Evolutionary conservation across 2,888 invertebrate species (phyloP).

Genomic region (Neoscelio sp.): DNA sequence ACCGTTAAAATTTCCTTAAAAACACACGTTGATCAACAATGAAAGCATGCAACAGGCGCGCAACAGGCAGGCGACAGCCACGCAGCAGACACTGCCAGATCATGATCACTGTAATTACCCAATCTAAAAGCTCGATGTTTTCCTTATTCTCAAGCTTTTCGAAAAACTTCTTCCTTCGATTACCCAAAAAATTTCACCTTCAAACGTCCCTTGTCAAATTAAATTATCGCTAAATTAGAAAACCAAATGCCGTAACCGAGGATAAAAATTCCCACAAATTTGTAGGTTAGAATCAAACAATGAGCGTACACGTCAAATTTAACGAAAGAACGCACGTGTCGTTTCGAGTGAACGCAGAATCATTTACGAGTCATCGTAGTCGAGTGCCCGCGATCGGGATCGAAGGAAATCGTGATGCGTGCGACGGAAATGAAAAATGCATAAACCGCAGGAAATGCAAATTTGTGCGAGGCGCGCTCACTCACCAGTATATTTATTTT

Average conservation of each 20-base stretch:
- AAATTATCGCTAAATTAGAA: no score
- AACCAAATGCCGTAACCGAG: no score
- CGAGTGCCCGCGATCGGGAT: no score
- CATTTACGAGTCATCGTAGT: no score
- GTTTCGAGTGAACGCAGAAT: conserved; percentile 29
- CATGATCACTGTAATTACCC: conserved; percentile 47
- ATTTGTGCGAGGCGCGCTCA: no score
- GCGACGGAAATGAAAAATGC: neutral
- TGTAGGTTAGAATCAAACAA: conserved; percentile 44
- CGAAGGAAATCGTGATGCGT: no score
- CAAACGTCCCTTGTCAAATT: no score
- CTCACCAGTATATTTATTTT: conserved; percentile 82
- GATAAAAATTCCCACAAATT: no score
- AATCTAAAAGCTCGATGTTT: conserved; percentile 28
- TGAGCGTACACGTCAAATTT: neutral
- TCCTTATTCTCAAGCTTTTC: neutral
- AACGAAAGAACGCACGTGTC: conserved; percentile 24
- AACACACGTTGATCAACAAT: conserved; percentile 3
- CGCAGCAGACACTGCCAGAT: conserved; percentile 53
- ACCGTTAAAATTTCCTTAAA: no score
- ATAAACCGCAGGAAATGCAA: no score
- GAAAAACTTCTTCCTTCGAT: no score
- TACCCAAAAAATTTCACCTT: no score
- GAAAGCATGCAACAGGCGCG: conserved; percentile 49
- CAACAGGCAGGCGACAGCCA: conserved; percentile 61